Evolutionary conservation across 2,888 invertebrate species (phyloP).

Genomic region (Agrochola litura): DNA sequence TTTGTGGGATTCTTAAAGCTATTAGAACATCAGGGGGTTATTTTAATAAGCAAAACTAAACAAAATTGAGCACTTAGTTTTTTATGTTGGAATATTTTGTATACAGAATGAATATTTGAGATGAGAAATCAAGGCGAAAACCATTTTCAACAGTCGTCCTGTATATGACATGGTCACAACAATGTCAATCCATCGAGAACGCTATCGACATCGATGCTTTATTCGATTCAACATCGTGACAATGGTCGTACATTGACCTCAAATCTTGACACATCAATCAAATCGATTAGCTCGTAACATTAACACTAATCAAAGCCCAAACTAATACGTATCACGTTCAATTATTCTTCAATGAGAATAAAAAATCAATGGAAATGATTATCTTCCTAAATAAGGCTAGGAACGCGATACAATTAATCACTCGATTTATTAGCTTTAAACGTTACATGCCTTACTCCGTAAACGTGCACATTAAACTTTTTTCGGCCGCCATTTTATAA

Average conservation of each 20-base stretch:
- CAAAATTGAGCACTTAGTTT: neutral
- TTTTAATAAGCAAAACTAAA: neutral
- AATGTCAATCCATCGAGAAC: neutral
- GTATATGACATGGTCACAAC: no score
- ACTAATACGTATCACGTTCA: slow-evolving; percentile 41
- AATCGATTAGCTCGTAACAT: slow-evolving; percentile 31
- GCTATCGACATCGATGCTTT: neutral
- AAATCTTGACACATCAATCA: slow-evolving; percentile 44
- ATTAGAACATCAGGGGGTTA: neutral
- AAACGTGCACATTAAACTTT: slow-evolving; percentile 51
- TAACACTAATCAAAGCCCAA: slow-evolving; percentile 45
- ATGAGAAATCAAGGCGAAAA: neutral
- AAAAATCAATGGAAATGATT: slow-evolving; percentile 61
- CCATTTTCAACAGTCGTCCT: neutral
- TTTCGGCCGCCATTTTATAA: slow-evolving; percentile 59
- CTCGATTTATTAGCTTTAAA: slow-evolving; percentile 61
- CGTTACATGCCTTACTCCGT: slow-evolving; percentile 49
- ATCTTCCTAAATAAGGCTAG: slow-evolving; percentile 59
- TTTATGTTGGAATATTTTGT: neutral
- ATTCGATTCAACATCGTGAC: slow-evolving; percentile 9
- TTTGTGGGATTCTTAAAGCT: slow-evolving; percentile 11
- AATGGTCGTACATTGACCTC: slow-evolving; percentile 12
- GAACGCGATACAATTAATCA: slow-evolving; percentile 66
- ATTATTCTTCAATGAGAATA: slow-evolving; percentile 54
- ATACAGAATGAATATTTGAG: neutral